Evolutionary conservation across 1,140 invertebrate species (phyloP).

Genomic region (Drosophila equinoxialis): DNA sequence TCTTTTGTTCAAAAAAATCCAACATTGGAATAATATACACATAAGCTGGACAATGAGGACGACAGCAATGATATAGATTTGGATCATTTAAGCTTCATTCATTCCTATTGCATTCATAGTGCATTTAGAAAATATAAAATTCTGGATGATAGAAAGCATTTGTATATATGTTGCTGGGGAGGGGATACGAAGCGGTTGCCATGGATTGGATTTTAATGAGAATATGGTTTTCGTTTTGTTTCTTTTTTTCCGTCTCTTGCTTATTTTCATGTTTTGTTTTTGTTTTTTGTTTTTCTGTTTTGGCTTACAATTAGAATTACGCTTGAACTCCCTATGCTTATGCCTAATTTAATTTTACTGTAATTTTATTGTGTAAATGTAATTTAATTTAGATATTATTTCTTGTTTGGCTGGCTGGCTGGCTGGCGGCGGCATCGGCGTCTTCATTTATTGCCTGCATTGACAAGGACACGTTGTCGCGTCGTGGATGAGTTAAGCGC

Average conservation of each 20-base stretch:
- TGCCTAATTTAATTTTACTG: slow-evolving; percentile 66
- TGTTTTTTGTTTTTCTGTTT: slow-evolving; percentile 47
- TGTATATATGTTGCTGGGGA: not conserved
- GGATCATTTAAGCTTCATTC: not conserved
- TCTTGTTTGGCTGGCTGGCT: slow-evolving; percentile 69
- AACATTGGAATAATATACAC: slow-evolving; percentile 71
- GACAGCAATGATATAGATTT: not conserved
- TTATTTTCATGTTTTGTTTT: slow-evolving; percentile 16
- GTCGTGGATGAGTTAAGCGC: slow-evolving; percentile 64
- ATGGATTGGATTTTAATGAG: slow-evolving; percentile 61
- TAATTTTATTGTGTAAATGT: slow-evolving; percentile 63
- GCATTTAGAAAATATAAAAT: not conserved
- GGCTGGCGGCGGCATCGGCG: slow-evolving; percentile 11
- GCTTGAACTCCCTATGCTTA: slow-evolving; percentile 77
- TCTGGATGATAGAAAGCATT: slow-evolving; percentile 8
- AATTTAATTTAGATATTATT: slow-evolving; percentile 79
- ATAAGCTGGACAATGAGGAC: slow-evolving; percentile 19
- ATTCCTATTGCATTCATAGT: not conserved
- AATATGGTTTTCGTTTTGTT: slow-evolving; percentile 39
- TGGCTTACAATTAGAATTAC: slow-evolving; percentile 74
- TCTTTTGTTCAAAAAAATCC: slow-evolving; percentile 71
- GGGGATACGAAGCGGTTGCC: slow-evolving; percentile 20
- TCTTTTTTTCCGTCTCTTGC: slow-evolving; percentile 34
- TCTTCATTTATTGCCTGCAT: slow-evolving; percentile 69
- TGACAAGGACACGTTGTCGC: slow-evolving; percentile 67